phyloP scores from a whole-genome alignment of 2,888 invertebrate genomes.

The Diaphora mendica region DNA sequence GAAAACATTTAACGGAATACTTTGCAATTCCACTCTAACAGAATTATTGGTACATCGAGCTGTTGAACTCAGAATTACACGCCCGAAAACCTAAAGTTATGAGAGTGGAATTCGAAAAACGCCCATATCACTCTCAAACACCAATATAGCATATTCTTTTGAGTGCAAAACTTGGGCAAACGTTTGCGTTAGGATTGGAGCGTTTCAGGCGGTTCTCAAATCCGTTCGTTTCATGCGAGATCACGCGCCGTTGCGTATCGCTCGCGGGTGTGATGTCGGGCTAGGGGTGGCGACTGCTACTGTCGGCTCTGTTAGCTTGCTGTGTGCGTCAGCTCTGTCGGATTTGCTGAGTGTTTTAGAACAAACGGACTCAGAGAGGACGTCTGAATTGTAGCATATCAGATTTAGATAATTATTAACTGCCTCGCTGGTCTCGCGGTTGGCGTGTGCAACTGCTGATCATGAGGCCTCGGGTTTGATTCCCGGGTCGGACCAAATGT shows the following conservation, averaged over 20 bases:
- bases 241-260: conserved; percentile 77
- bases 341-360: conserved; percentile 13
- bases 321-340: conserved; percentile 5
- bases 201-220: conserved; percentile 70
- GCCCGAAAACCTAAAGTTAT: conserved; percentile 27
- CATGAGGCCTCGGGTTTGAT: no score
- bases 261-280: conserved; percentile 50
- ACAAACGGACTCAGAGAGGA: background rate
- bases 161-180: conserved; percentile 73
- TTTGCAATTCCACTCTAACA: background rate
- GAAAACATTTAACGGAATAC: background rate
- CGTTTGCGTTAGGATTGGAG: conserved; percentile 75
- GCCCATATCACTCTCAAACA: conserved; percentile 61
- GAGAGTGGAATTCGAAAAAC: conserved; percentile 41
- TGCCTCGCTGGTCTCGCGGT: no score
- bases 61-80: background rate
- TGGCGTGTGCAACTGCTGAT: no score
- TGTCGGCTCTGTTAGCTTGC: conserved; percentile 12
- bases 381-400: background rate
- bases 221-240: conserved; percentile 74
- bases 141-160: conserved; percentile 72
- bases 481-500: no score
- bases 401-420: no score
- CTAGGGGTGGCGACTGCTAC: conserved; percentile 38
- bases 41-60: background rate